Evolutionary conservation across 1,140 invertebrate genomes (phyloP).

Genomic region (Drosophila gunungcola): DNA sequence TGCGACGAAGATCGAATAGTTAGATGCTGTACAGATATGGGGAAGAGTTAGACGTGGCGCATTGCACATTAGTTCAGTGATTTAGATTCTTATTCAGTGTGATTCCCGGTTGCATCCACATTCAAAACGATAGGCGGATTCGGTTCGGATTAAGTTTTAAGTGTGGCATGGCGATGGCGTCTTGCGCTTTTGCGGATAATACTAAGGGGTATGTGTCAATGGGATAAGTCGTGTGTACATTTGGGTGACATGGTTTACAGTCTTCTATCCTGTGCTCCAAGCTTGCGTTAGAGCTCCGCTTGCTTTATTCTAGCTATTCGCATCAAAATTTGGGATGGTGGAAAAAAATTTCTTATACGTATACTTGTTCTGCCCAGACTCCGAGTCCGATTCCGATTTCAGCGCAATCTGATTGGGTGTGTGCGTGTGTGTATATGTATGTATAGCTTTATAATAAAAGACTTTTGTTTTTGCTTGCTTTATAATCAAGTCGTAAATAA

Average conservation of each 20-base stretch:
- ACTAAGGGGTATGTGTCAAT: slow-evolving; percentile 35
- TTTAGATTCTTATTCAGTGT: not conserved
- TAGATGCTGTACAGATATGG: slow-evolving; percentile 22
- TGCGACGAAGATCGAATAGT: slow-evolving; percentile 10
- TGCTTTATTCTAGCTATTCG: slow-evolving; percentile 35
- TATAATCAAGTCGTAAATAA: slow-evolving; percentile 83
- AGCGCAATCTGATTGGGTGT: not conserved
- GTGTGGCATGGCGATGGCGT: not conserved
- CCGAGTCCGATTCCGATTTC: slow-evolving; percentile 5
- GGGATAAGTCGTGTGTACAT: not conserved
- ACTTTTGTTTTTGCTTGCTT: slow-evolving; percentile 62
- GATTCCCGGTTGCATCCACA: slow-evolving; percentile 12
- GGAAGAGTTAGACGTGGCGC: not conserved
- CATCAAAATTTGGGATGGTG: slow-evolving; percentile 33
- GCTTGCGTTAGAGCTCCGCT: slow-evolving; percentile 26
- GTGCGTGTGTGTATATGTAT: slow-evolving; percentile 9
- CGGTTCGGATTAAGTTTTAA: not conserved
- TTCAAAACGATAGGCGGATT: not conserved
- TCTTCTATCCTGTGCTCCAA: slow-evolving; percentile 70
- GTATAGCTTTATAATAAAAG: slow-evolving; percentile 51
- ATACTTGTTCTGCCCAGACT: not conserved
- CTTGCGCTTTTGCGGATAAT: slow-evolving; percentile 31
- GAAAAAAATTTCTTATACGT: slow-evolving; percentile 48
- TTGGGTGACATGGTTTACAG: slow-evolving; percentile 49
- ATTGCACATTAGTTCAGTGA: slow-evolving; percentile 7